Conservation (phyloP, 2,888 invertebrate species). For the Callyntrura guangdongensis region DNA sequence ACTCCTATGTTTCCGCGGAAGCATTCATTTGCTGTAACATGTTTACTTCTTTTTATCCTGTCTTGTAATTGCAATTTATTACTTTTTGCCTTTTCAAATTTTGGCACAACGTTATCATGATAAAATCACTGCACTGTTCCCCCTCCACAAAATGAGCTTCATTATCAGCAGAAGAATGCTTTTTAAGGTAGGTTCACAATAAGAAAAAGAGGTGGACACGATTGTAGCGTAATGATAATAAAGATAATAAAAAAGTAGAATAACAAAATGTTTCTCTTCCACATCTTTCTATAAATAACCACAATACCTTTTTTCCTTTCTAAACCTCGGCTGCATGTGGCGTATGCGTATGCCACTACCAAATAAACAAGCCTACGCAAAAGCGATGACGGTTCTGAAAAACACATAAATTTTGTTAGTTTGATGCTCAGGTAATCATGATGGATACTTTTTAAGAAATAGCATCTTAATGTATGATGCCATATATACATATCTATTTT, state of each 20-base stretch:
- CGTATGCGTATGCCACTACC: too few relatives aligned
- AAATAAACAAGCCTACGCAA: neutral
- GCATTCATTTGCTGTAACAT: constrained; percentile 21
- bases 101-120: constrained; percentile 21
- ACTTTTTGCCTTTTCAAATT: constrained; percentile 54
- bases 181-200: constrained; percentile 4
- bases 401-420: constrained; percentile 11
- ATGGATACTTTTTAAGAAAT: neutral
- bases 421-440: neutral
- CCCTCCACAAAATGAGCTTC: constrained; percentile 14
- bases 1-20: constrained; percentile 28
- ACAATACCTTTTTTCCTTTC: neutral
- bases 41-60: constrained; percentile 38
- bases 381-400: neutral
- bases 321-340: neutral
- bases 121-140: neutral
- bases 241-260: neutral
- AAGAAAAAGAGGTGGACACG: constrained; percentile 34
- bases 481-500: neutral
- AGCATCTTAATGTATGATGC: neutral
- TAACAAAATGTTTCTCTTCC: neutral
- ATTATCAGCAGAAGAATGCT: neutral
- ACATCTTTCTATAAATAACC: constrained; percentile 23
- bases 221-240: neutral
- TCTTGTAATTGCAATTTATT: constrained; percentile 58